Base-by-base conservation (phyloP, 1,140 invertebrate genomes). In the Caerostris extrusa region DNA sequence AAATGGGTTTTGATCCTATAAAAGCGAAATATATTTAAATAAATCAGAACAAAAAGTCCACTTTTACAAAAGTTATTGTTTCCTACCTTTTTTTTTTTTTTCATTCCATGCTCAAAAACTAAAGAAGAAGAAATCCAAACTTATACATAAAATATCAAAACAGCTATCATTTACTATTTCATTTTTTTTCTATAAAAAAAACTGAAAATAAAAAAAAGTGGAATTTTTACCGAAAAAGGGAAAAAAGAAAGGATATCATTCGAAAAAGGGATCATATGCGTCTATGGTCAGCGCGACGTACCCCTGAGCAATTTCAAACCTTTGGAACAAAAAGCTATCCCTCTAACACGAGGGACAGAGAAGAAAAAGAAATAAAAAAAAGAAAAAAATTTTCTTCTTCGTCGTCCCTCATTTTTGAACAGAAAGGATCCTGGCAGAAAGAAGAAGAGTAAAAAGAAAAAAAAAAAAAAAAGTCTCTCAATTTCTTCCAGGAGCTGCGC, bases 301-400 rank as follows among this genome's bases (percentile, higher is more conserved):
- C 67, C 88, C 88, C 57, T 6, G 64, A 90, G 57, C 88, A 50
- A 90, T 90, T 90, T 90, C 55, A 34, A 34, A 34, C 34, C 34
- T 53, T 69, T 90, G 56, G 67, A 90, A 90, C 88, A 90, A 90
- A n/a, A 90, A 90, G 88, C n/a, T 77, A 90, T 90, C 88, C 50
- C 50, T 90, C 61, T 57, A 91, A 91, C 69, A 81, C 58, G 50
- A 34, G 69, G 34, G 71, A 50, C 50, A 12, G 3, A 81, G 7
- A 61, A 34, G 34, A 34, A 34, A 0, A 34, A 34, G 34, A 34
- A 34, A 34, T n/a, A 82, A 82, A 34, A 81, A 82, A 57, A 82
- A 60, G 7, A 82, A 71, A n/a, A n/a, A n/a, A n/a, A n/a, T n/a
- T 71, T 82, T 60, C 14, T 91, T 58, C 57, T 10, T 64, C 57